These are phyloP conservation scores for Acanthosepion esculentum DNA, from an alignment of 2,888 invertebrate species.

Conservation along the genomic window DNA sequence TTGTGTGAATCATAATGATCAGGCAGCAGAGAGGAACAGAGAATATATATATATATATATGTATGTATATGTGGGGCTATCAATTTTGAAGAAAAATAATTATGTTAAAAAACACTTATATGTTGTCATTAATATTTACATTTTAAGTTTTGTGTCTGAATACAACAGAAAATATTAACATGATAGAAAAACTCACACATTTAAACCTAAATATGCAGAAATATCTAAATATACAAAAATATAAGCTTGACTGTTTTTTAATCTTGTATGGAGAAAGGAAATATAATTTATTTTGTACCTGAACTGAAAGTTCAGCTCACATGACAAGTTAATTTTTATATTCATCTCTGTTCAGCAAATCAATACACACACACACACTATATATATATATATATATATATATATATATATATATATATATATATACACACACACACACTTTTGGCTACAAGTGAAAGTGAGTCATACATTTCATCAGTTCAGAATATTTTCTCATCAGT, in stretches of 20 bases:
- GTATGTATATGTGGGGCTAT: no score
- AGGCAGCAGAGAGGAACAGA: no score
- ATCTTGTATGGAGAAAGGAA: neutral
- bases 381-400: neutral
- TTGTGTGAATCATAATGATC: no score
- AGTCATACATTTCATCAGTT: neutral
- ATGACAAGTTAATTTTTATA: neutral
- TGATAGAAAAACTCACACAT: no score
- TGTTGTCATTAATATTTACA: no score
- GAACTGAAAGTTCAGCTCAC: neutral
- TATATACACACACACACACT: neutral
- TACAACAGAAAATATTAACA: no score
- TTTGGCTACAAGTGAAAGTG: neutral
- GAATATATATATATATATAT: neutral
- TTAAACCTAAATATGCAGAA: neutral
- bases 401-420: neutral
- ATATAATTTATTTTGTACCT: neutral
- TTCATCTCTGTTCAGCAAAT: neutral
- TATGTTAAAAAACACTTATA: no score
- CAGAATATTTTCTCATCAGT: no score
- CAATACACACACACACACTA: no score
- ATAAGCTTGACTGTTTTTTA: neutral
- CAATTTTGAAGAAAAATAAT: neutral
- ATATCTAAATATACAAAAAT: neutral
- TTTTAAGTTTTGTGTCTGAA: no score